A percentile compares a stretch with the other conserved stretches of the same genome.
phyloP scores from a whole-genome alignment of 2,113 vertebrate genomes.

The Chloroceryle aenea region DNA sequence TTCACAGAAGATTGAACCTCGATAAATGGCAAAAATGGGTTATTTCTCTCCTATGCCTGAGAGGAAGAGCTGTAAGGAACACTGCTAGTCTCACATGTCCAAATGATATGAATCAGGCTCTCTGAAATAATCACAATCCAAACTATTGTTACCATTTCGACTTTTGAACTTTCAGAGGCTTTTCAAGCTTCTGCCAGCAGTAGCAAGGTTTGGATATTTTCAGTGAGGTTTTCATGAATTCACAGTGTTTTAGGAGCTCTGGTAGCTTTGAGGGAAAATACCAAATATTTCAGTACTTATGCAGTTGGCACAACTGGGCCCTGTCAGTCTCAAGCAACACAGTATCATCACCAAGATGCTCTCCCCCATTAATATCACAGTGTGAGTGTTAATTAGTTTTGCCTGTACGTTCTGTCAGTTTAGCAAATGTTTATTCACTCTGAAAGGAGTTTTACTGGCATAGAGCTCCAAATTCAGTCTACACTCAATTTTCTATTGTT shows the following conservation, averaged over 20 bases:
- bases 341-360: background rate
- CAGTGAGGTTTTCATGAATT: background rate
- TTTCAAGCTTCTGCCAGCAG: background rate
- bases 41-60: background rate
- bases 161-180: background rate
- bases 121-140: background rate
- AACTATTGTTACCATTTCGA: background rate
- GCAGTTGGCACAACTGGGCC: background rate
- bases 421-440: background rate
- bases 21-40: background rate
- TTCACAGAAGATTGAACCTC: background rate
- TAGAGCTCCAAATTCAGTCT: background rate
- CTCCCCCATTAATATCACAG: background rate
- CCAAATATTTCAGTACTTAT: background rate
- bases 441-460: background rate
- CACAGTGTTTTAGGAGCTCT: background rate
- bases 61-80: background rate
- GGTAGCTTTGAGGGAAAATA: background rate
- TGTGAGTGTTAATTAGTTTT: conserved; percentile 5
- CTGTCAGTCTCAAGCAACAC: background rate
- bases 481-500: background rate
- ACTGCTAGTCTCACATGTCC: background rate
- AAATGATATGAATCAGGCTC: background rate
- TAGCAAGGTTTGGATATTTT: background rate
- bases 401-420: background rate